phyloP scores from a whole-genome alignment of 2,113 vertebrate genomes.

The Spilogale gracilis region DNA sequence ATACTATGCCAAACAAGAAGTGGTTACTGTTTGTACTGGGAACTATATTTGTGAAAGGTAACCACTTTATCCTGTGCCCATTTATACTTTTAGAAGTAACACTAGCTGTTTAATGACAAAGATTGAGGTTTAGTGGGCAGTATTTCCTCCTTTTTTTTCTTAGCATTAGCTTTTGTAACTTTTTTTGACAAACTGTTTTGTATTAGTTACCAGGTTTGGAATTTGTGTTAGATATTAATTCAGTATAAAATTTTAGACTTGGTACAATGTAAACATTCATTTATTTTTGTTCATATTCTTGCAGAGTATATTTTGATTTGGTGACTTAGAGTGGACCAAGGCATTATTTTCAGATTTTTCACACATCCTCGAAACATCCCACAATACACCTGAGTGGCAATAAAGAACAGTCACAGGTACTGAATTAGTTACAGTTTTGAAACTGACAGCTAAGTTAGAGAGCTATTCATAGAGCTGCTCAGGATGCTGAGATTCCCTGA shows the following conservation, averaged over 20 bases:
- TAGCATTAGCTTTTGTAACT: conserved; percentile 30
- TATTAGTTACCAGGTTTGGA: conserved; percentile 3
- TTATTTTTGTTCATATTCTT: conserved; percentile 58
- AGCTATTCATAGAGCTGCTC: neutral
- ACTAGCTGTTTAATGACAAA: neutral
- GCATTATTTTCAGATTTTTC: neutral
- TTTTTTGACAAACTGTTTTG: conserved; percentile 5
- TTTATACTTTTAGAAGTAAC: conserved; percentile 56
- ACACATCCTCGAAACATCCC: neutral
- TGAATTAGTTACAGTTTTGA: conserved; percentile 33
- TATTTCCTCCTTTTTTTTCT: conserved; percentile 13
- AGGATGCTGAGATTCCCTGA: neutral
- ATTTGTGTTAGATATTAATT: conserved; percentile 22
- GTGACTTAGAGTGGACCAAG: neutral
- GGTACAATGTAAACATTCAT: neutral
- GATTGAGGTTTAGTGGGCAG: neutral
- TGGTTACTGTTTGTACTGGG: neutral
- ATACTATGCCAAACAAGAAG: neutral
- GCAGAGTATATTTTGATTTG: neutral
- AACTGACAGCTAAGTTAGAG: conserved; percentile 13
- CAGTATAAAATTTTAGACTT: conserved; percentile 6
- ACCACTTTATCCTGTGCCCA: neutral
- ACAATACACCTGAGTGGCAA: neutral
- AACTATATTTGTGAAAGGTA: conserved; percentile 26
- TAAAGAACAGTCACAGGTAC: neutral